These are phyloP conservation scores for Campoplex capitator DNA, from an alignment of 2,888 invertebrate genomes.

Conservation along the genomic window DNA sequence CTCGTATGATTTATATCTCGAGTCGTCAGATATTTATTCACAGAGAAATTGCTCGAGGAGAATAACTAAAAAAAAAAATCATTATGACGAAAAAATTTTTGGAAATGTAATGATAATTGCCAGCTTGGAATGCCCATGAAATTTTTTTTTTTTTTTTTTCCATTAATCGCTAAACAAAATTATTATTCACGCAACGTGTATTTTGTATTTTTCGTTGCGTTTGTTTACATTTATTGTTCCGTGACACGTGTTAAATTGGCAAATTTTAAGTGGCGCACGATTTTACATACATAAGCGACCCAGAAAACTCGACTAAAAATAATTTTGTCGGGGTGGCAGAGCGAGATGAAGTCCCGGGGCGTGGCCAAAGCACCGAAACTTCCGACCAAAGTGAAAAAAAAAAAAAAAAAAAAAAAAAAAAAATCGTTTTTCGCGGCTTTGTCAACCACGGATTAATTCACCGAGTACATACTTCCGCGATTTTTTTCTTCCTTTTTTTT, in stretches of 20 bases:
- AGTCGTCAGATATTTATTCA: too few relatives aligned
- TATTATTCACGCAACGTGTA: background rate
- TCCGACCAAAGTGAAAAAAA: constrained; percentile 13
- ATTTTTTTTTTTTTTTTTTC: too few relatives aligned
- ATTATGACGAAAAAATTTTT: background rate
- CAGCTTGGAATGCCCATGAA: background rate
- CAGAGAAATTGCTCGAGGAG: too few relatives aligned
- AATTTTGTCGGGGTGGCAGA: constrained; percentile 59
- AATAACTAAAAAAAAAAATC: background rate
- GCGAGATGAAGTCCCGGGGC: constrained; percentile 32
- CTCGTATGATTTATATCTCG: too few relatives aligned
- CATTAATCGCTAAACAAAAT: background rate
- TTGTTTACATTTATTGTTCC: background rate
- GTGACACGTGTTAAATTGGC: background rate
- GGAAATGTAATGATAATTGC: background rate
- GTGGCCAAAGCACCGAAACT: constrained; percentile 31
- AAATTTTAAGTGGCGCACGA: constrained; percentile 15
- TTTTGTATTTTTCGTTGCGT: background rate
- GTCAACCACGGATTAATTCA: constrained; percentile 10
- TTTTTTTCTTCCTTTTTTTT: background rate
- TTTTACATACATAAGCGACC: constrained; percentile 60
- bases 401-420: background rate
- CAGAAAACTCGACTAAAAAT: constrained; percentile 73
- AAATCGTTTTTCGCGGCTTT: constrained; percentile 12
- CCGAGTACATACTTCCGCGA: background rate